Evolutionary conservation across 2,888 invertebrate genomes (phyloP).

Genomic region (Bembecia ichneumoniformis): DNA sequence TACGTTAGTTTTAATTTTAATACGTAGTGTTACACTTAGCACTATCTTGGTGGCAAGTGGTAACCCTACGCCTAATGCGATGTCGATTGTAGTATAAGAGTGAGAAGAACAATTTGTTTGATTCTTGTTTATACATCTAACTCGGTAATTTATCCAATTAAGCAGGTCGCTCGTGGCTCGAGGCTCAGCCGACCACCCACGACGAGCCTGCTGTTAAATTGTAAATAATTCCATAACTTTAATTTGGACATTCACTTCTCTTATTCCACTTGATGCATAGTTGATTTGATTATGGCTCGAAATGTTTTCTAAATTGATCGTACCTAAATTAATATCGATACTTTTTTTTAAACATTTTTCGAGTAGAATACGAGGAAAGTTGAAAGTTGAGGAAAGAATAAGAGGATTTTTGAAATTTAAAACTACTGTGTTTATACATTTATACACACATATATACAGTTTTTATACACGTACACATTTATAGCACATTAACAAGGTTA

Average conservation of each 20-base stretch:
- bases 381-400: no score
- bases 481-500: no score
- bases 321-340: not conserved
- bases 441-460: no score
- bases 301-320: conserved; percentile 5
- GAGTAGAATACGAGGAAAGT: no score
- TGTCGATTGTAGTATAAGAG: not conserved
- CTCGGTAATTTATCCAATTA: conserved; percentile 69
- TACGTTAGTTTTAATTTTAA: no score
- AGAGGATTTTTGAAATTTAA: no score
- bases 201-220: conserved; percentile 58
- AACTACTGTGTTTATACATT: no score
- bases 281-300: conserved; percentile 1
- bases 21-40: no score
- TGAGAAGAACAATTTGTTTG: conserved; percentile 49
- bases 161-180: conserved; percentile 32
- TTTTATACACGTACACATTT: no score
- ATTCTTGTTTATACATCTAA: conserved; percentile 65
- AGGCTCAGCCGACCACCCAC: conserved; percentile 53
- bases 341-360: no score
- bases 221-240: conserved; percentile 65
- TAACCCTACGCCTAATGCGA: not conserved
- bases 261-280: conserved; percentile 25
- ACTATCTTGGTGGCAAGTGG: no score
- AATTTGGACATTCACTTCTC: conserved; percentile 22